phyloP scores from a whole-genome alignment of 2,888 invertebrate species.

The Microctonus aethiopoides region DNA sequence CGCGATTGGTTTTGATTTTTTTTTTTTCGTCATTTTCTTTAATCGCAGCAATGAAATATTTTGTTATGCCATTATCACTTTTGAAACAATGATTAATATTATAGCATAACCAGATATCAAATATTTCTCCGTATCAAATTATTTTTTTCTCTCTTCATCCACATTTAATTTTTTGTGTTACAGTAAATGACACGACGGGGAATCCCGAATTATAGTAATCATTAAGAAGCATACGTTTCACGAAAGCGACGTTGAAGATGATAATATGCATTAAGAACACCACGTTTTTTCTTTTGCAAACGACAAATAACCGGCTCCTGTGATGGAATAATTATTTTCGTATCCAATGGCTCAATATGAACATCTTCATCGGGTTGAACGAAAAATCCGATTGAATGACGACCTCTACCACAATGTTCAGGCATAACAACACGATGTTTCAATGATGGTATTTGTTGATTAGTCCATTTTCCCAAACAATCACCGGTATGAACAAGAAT shows the following conservation, averaged over 20 bases:
- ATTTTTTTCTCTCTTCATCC: background rate
- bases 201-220: constrained; percentile 18
- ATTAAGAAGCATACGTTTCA: constrained; percentile 74
- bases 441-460: constrained; percentile 76
- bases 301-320: constrained; percentile 64
- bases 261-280: constrained; percentile 78
- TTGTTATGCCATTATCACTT: background rate
- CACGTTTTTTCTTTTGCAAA: constrained; percentile 68
- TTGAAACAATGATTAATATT: background rate
- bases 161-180: constrained; percentile 2
- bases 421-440: constrained; percentile 81
- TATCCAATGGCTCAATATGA: constrained; percentile 69
- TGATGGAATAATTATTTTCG: constrained; percentile 59
- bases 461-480: constrained; percentile 80
- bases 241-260: constrained; percentile 78
- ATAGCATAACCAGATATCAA: background rate
- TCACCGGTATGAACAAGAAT: constrained; percentile 82
- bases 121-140: background rate
- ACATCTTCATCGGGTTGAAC: constrained; percentile 78
- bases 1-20: constrained; percentile 41
- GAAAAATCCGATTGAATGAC: constrained; percentile 83
- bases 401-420: constrained; percentile 73
- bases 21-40: background rate
- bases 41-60: constrained; percentile 7
- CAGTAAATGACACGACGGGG: constrained; percentile 29